Conservation (phyloP, 2,888 invertebrate genomes). For the Oasisia sp. region DNA sequence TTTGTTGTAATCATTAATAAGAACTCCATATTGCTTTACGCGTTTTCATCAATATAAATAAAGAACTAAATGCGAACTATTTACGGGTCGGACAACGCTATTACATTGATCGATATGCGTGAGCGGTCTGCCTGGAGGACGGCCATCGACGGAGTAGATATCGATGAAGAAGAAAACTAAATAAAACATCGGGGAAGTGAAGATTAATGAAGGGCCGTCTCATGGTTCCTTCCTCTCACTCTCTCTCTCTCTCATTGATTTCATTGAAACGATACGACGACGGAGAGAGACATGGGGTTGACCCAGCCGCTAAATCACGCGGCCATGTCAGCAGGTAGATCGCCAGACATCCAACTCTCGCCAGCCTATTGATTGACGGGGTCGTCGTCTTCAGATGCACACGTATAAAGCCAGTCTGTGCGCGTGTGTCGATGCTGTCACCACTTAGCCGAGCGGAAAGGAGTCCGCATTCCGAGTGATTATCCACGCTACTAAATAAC, state of each 20-base stretch:
- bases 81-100: not conserved
- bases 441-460: not conserved
- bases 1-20: not conserved
- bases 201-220: not conserved
- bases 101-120: not conserved
- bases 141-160: not conserved
- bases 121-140: not conserved
- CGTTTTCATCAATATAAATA: slow-evolving; percentile 7
- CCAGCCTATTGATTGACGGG: not conserved
- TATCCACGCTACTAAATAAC: not conserved
- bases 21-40: not conserved
- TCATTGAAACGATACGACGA: not conserved
- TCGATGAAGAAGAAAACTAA: slow-evolving; percentile 4
- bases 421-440: not conserved
- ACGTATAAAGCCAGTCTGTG: not conserved
- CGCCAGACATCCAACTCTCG: not conserved
- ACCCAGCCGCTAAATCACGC: not conserved
- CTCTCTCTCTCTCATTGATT: not conserved
- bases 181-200: not conserved
- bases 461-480: not conserved
- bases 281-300: not conserved
- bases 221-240: not conserved
- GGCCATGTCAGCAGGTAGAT: not conserved
- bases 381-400: not conserved
- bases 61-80: not conserved